A percentile compares a stretch with the other conserved stretches of the same genome.
Conservation (phyloP, 2,888 invertebrate genomes). For the Hirtodrosophila cameraria region DNA sequence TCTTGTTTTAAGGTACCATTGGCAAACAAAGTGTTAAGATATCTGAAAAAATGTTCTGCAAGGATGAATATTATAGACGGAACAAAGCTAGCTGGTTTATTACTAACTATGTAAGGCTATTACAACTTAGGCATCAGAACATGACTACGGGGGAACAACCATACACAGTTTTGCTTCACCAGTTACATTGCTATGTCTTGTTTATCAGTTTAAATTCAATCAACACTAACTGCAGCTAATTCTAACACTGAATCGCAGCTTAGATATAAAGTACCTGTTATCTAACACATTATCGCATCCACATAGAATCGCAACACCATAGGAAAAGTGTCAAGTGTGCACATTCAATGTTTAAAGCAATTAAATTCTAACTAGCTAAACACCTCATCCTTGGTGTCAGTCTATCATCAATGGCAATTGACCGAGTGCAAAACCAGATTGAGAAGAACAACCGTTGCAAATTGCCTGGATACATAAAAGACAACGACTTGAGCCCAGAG, state of each 20-base stretch:
- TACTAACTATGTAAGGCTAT: no score
- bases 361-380: constrained; percentile 15
- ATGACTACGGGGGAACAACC: no score
- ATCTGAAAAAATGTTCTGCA: no score
- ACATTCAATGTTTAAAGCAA: constrained; percentile 28
- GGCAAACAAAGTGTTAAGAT: no score
- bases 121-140: no score
- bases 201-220: not conserved
- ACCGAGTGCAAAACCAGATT: constrained; percentile 14
- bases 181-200: no score
- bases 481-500: constrained; percentile 9
- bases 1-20: no score
- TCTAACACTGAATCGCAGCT: no score
- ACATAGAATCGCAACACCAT: not conserved
- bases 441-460: constrained; percentile 41
- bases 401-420: constrained; percentile 16
- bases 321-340: constrained; percentile 54
- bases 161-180: no score
- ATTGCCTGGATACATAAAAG: constrained; percentile 52
- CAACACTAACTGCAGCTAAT: not conserved
- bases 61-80: no score
- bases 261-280: constrained; percentile 4
- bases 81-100: no score
- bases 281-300: not conserved
- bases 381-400: constrained; percentile 8